Evolutionary conservation across 2,888 invertebrate species (phyloP).

Genomic region (Fragum fragum): DNA sequence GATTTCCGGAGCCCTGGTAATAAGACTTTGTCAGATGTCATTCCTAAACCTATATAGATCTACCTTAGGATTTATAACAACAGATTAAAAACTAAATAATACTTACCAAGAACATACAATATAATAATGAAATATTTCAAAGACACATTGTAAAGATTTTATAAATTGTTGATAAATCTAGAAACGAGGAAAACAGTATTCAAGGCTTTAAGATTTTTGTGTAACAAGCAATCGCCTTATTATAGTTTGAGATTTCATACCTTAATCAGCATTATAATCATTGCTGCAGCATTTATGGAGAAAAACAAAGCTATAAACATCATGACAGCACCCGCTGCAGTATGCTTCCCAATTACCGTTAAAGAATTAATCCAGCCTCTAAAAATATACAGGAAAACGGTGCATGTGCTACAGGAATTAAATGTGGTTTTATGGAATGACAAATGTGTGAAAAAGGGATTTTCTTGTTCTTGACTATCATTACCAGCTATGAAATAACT

Average conservation of each 20-base stretch:
- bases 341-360: slow-evolving; percentile 70
- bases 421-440: background rate
- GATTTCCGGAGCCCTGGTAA: too few relatives aligned
- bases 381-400: slow-evolving; percentile 61
- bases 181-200: too few relatives aligned
- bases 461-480: background rate
- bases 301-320: slow-evolving; percentile 87
- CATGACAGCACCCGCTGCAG: slow-evolving; percentile 87
- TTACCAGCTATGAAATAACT: background rate
- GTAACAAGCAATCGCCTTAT: too few relatives aligned
- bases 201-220: too few relatives aligned
- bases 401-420: background rate
- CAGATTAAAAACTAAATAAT: too few relatives aligned
- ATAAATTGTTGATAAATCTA: too few relatives aligned
- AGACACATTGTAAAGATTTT: too few relatives aligned
- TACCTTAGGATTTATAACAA: too few relatives aligned
- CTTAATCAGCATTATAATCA: slow-evolving; percentile 86
- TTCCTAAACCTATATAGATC: too few relatives aligned
- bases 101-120: too few relatives aligned
- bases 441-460: background rate
- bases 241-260: slow-evolving; percentile 74
- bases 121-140: too few relatives aligned
- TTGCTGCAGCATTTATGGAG: slow-evolving; percentile 85
- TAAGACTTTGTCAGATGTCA: too few relatives aligned
- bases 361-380: slow-evolving; percentile 87